A percentile compares a stretch with the other conserved stretches of the same genome.
These are phyloP conservation scores for Lepidochitona cinerea DNA, from an alignment of 2,888 invertebrate species.

Conservation along the genomic window DNA sequence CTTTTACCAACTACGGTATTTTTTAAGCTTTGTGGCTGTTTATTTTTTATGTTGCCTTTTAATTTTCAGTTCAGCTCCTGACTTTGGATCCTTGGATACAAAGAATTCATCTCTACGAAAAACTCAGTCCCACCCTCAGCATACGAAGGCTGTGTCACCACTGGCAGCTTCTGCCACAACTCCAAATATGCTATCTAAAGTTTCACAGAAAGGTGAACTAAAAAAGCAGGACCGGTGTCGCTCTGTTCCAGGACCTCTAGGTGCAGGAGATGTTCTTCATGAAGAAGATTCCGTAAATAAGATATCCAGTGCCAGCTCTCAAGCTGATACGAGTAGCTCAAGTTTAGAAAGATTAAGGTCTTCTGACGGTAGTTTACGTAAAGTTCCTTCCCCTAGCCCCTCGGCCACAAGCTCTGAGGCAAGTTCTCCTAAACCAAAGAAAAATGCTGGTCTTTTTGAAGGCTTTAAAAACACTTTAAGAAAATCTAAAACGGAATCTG, in stretches of 20 bases:
- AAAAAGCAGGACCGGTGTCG: slow-evolving; percentile 54
- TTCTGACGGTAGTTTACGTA: neutral
- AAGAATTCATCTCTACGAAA: slow-evolving; percentile 73
- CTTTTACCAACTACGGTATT: no score
- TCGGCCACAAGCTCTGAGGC: slow-evolving; percentile 5
- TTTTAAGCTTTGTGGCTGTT: no score
- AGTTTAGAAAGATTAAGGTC: neutral
- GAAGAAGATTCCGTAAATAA: slow-evolving; percentile 21
- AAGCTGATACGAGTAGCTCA: slow-evolving; percentile 29
- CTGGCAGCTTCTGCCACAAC: neutral
- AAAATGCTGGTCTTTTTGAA: slow-evolving; percentile 74
- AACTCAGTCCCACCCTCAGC: slow-evolving; percentile 72
- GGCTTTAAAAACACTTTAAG: slow-evolving; percentile 77
- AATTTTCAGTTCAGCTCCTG: slow-evolving; percentile 69
- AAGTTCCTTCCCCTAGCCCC: slow-evolving; percentile 2
- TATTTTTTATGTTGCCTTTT: no score
- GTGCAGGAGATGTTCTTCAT: slow-evolving; percentile 17
- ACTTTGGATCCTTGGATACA: slow-evolving; percentile 66
- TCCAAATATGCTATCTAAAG: neutral
- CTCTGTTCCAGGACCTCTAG: slow-evolving; percentile 53
- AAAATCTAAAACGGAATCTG: slow-evolving; percentile 72
- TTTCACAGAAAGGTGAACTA: slow-evolving; percentile 29
- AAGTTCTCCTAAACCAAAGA: slow-evolving; percentile 71
- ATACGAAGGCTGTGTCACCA: slow-evolving; percentile 29
- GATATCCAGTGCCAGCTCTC: slow-evolving; percentile 52